Evolutionary conservation across 1,140 invertebrate genomes (phyloP).

Genomic region (Drosophila seguyi): DNA sequence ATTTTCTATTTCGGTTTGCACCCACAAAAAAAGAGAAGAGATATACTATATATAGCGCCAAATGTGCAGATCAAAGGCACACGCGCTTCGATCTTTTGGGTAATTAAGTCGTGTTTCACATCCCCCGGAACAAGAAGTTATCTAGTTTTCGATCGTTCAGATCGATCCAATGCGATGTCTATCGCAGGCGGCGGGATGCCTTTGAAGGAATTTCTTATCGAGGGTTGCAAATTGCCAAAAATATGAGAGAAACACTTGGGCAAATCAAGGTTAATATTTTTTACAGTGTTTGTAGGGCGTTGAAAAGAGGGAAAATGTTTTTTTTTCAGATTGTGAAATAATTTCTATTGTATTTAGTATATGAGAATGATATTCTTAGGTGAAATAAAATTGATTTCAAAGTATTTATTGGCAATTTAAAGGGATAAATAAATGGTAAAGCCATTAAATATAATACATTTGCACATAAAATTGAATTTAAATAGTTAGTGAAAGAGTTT

Average conservation of each 20-base stretch:
- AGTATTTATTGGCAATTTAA: no score
- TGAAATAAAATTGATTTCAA: not conserved
- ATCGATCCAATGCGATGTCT: constrained; percentile 40
- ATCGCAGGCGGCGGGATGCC: constrained; percentile 35
- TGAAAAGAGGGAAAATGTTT: rapidly evolving
- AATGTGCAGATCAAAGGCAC: constrained; percentile 48
- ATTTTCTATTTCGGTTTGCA: constrained; percentile 18
- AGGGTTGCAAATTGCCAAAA: constrained; percentile 52
- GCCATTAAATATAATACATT: no score
- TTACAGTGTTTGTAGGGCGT: not conserved
- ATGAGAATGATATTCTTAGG: not conserved
- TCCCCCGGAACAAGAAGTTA: constrained; percentile 70
- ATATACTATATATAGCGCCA: constrained; percentile 40
- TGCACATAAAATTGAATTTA: no score
- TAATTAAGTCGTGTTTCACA: constrained; percentile 85
- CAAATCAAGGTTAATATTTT: constrained; percentile 55
- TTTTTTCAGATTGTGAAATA: not conserved
- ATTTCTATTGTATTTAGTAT: not conserved
- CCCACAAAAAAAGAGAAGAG: constrained; percentile 7
- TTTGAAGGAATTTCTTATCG: constrained; percentile 52
- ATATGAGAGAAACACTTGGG: constrained; percentile 46
- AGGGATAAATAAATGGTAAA: no score
- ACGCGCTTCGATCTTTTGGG: constrained; percentile 44
- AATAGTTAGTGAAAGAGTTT: no score
- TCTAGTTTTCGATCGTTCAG: constrained; percentile 55